Conservation (phyloP, 2,113 vertebrate genomes). For the Chloropsis cyanopogon region DNA sequence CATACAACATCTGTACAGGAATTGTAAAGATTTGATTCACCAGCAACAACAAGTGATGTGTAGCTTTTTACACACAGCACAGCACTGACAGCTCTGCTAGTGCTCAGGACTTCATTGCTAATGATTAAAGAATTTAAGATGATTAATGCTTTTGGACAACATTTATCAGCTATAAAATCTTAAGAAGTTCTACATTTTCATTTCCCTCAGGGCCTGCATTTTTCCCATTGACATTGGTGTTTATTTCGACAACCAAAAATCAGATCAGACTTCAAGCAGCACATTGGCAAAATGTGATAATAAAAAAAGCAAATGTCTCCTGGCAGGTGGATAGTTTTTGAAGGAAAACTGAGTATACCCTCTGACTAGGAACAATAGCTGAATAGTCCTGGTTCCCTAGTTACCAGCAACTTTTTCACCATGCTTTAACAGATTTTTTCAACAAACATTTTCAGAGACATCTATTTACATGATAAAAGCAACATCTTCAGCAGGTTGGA, state of each 20-base stretch:
- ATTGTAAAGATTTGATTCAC: not conserved
- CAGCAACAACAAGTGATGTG: not conserved
- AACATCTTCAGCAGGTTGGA: not conserved
- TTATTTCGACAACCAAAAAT: not conserved
- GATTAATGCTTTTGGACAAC: constrained; percentile 8
- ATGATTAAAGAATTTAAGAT: not conserved
- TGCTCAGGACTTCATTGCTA: not conserved
- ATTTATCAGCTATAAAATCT: constrained; percentile 9
- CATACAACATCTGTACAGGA: not conserved
- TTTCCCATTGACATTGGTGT: not conserved
- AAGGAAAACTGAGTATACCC: not conserved
- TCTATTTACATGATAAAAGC: not conserved
- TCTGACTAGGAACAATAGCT: not conserved
- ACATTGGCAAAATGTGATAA: not conserved
- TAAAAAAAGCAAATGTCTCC: not conserved
- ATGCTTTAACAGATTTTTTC: not conserved
- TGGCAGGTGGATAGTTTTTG: not conserved
- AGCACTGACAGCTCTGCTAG: not conserved
- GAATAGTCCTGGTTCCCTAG: not conserved
- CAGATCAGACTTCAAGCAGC: not conserved
- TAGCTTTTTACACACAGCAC: not conserved
- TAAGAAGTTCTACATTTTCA: not conserved
- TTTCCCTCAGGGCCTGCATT: not conserved
- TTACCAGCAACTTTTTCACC: not conserved
- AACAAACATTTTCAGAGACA: not conserved